A percentile compares a stretch with the other conserved stretches of the same genome.
These are phyloP conservation scores for Lasaia peninsularis DNA, from an alignment of 1,140 invertebrate species.

Conservation along the genomic window DNA sequence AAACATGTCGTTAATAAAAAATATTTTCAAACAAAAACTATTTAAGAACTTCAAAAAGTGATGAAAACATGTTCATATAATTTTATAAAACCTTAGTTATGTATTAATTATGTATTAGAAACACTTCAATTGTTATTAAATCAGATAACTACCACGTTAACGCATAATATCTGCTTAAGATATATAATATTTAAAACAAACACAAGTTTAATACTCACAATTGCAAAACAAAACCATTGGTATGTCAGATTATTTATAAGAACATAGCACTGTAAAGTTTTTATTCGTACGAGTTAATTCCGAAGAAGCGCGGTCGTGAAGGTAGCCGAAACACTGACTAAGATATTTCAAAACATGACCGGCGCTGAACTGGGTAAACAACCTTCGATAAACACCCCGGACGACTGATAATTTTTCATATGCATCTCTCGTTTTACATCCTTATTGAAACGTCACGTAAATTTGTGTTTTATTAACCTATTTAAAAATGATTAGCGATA, in stretches of 20 bases:
- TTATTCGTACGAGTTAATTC: slow-evolving; percentile 11
- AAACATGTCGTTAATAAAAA: no score
- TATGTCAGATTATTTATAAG: not conserved
- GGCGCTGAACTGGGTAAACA: slow-evolving; percentile 37
- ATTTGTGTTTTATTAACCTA: slow-evolving; percentile 4
- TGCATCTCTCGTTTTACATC: slow-evolving; percentile 21
- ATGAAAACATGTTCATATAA: no score
- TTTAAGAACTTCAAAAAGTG: no score
- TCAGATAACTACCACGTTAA: no score
- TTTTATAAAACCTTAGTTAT: no score
- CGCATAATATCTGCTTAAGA: no score
- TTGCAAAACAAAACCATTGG: not conserved
- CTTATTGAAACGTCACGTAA: slow-evolving; percentile 32
- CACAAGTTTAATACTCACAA: not conserved
- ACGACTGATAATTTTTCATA: slow-evolving; percentile 33
- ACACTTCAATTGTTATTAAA: no score
- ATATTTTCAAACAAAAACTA: no score
- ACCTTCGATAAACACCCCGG: slow-evolving; percentile 10
- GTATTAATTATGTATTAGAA: no score
- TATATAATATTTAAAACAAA: not conserved
- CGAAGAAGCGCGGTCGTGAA: slow-evolving; percentile 24
- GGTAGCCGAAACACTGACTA: slow-evolving; percentile 44
- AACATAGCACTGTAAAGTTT: not conserved
- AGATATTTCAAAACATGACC: slow-evolving; percentile 24
- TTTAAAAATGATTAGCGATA: not conserved